Conservation (phyloP, 2,113 vertebrate genomes). For the Colinus virginianus region DNA sequence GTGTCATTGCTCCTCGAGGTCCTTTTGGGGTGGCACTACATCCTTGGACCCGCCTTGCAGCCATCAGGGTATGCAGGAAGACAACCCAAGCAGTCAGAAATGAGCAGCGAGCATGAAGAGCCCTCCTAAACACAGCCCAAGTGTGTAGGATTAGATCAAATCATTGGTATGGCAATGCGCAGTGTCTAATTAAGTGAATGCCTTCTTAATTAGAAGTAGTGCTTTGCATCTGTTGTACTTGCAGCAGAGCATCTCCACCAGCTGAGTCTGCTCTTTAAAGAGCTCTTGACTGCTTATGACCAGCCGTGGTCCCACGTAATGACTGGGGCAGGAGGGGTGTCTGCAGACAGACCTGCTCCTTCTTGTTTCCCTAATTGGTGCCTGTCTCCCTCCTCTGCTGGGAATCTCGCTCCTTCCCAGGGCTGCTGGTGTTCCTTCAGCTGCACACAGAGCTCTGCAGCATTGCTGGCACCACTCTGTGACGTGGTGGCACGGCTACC, state of each 20-base stretch:
- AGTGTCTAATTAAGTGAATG: constrained; percentile 74
- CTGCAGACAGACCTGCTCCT: constrained; percentile 66
- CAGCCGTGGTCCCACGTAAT: constrained; percentile 31
- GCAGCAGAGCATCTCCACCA: constrained; percentile 56
- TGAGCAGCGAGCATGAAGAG: not conserved
- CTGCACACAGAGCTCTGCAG: not conserved
- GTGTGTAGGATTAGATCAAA: constrained; percentile 29
- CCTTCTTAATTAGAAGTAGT: constrained; percentile 76
- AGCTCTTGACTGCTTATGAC: constrained; percentile 35
- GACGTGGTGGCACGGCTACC: not conserved
- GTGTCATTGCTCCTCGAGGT: not conserved
- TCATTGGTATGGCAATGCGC: constrained; percentile 16
- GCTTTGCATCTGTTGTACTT: constrained; percentile 57
- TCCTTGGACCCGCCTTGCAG: fast-evolving
- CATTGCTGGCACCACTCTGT: fast-evolving
- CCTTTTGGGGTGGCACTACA: not conserved
- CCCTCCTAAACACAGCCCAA: constrained; percentile 5
- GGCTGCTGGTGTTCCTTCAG: not conserved
- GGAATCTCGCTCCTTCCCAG: not conserved
- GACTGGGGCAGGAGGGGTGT: constrained; percentile 32
- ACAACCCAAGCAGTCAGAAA: not conserved
- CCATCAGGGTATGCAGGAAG: not conserved
- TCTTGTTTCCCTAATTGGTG: constrained; percentile 45
- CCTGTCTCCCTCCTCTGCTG: not conserved
- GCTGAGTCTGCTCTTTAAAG: constrained; percentile 52